Percentiles rank a stretch among this genome's conserved stretches.
Conservation (phyloP, 2,113 vertebrate species). For the Phyllostomus discolor region DNA sequence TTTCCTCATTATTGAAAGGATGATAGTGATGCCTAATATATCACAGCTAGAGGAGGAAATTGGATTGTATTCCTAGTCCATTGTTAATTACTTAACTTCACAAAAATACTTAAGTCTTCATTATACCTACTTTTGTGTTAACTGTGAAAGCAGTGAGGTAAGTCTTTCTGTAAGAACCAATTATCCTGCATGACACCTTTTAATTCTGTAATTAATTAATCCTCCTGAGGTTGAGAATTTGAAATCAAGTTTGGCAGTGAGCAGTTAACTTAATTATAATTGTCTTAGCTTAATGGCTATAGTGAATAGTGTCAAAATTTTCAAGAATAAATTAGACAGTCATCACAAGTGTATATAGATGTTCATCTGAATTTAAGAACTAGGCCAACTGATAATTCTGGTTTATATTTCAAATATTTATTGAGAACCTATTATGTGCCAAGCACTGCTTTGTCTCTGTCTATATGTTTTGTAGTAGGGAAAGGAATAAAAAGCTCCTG, state of each 20-base stretch:
- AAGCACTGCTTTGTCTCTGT: background rate
- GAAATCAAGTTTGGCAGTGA: conserved; percentile 44
- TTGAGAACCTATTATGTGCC: background rate
- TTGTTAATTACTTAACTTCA: conserved; percentile 79
- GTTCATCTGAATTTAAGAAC: background rate
- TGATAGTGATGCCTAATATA: conserved; percentile 63
- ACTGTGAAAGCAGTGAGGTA: conserved; percentile 72
- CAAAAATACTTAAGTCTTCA: conserved; percentile 79
- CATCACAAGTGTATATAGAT: background rate
- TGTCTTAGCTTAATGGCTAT: background rate
- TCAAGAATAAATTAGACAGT: background rate
- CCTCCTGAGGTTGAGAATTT: conserved; percentile 48
- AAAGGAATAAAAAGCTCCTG: background rate
- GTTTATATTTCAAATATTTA: conserved; percentile 29
- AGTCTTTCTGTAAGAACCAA: conserved; percentile 71
- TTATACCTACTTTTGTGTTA: conserved; percentile 73
- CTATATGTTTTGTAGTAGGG: background rate
- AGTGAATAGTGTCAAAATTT: conserved; percentile 18
- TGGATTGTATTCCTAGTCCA: conserved; percentile 77
- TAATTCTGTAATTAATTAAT: conserved; percentile 71
- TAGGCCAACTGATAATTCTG: background rate
- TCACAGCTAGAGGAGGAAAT: conserved; percentile 78
- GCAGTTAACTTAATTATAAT: background rate
- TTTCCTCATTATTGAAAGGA: conserved; percentile 69
- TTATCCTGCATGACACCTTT: conserved; percentile 61